phyloP scores from a whole-genome alignment of 2,888 invertebrate genomes.

The Hemaris fuciformis region DNA sequence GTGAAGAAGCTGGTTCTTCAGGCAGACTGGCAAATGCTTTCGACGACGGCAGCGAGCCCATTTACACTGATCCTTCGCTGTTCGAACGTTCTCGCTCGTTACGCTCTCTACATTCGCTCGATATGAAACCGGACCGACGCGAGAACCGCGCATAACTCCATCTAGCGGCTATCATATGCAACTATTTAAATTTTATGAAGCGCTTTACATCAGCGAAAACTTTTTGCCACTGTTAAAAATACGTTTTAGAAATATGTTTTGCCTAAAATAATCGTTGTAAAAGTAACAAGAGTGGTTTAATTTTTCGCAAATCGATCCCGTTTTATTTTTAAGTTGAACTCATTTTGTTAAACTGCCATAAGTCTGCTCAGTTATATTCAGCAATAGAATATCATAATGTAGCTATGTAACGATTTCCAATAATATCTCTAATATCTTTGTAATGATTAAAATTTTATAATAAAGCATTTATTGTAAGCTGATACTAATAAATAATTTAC shows the following conservation, averaged over 20 bases:
- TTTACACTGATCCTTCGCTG: constrained; percentile 94
- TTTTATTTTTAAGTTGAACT: background rate
- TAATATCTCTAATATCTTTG: constrained; percentile 27
- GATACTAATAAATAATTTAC: constrained; percentile 71
- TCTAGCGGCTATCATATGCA: no score
- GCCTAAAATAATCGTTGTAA: background rate
- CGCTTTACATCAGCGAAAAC: no score
- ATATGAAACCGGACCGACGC: constrained; percentile 74
- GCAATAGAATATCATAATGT: constrained; percentile 19
- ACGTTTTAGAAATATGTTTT: background rate
- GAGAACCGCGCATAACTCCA: constrained; percentile 59
- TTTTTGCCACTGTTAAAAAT: background rate
- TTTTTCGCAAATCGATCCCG: background rate
- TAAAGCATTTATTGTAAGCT: constrained; percentile 59
- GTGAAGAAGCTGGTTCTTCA: constrained; percentile 72
- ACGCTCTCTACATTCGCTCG: constrained; percentile 84
- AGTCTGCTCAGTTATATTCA: constrained; percentile 52
- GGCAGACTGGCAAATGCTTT: constrained; percentile 81
- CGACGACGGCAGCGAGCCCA: constrained; percentile 95
- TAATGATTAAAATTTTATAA: constrained; percentile 36
- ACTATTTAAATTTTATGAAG: no score
- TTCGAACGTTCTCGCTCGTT: constrained; percentile 92
- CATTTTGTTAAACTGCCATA: constrained; percentile 42
- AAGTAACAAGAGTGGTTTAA: background rate
- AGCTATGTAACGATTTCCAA: constrained; percentile 29